These are phyloP conservation scores for Gallinago solitaria DNA, from an alignment of 2,797 vertebrate species.

Conservation along the genomic window DNA sequence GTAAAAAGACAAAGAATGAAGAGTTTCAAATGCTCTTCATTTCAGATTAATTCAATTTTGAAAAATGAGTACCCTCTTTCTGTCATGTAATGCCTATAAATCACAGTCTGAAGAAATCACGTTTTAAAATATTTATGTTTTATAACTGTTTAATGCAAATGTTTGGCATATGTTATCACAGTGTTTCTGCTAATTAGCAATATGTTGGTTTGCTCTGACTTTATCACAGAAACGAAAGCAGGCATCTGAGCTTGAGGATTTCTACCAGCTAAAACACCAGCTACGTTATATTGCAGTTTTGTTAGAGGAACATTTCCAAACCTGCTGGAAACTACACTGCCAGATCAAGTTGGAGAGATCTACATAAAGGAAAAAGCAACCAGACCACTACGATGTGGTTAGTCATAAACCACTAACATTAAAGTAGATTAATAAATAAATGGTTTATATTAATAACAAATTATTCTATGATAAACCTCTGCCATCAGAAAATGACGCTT, in stretches of 20 bases:
- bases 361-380: background rate
- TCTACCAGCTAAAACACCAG: background rate
- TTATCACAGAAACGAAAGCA: background rate
- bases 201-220: background rate
- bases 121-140: background rate
- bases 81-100: background rate
- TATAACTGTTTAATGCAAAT: background rate
- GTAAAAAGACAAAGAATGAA: background rate
- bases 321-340: background rate
- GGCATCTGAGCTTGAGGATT: background rate
- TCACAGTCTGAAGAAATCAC: background rate
- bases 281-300: background rate
- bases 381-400: background rate
- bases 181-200: slow-evolving; percentile 5
- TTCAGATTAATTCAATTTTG: background rate
- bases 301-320: background rate
- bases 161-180: background rate
- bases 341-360: background rate
- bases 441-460: background rate
- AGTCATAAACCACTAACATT: background rate
- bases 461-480: background rate
- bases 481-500: background rate
- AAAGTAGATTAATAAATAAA: background rate
- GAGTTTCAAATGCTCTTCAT: background rate
- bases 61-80: background rate